Percentiles rank a stretch among this genome's conserved stretches.
Conservation (phyloP, 2,888 invertebrate species). For the Watsonalla cultraria region DNA sequence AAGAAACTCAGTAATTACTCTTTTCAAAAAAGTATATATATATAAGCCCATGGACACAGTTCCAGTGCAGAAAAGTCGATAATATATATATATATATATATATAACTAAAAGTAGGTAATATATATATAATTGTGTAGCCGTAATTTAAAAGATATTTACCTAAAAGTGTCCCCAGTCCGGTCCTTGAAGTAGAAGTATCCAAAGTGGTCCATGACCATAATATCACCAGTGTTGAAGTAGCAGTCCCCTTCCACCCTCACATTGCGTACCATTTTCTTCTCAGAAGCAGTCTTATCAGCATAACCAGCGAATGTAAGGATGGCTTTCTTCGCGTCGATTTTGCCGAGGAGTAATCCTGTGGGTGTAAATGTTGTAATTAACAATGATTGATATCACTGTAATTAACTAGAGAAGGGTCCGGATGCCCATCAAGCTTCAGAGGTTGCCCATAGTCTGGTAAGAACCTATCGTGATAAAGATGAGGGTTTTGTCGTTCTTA, state of each 20-base stretch:
- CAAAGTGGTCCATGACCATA: conserved; percentile 92
- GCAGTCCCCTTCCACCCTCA: conserved; percentile 89
- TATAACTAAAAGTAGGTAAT: too few species aligned
- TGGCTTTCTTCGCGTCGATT: conserved; percentile 70
- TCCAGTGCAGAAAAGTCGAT: too few species aligned
- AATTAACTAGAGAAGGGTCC: too few species aligned
- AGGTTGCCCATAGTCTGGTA: too few species aligned
- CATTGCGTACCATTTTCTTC: conserved; percentile 90
- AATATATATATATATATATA: too few species aligned
- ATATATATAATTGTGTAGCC: too few species aligned
- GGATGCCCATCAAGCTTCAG: too few species aligned
- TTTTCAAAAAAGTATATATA: too few species aligned
- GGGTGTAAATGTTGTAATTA: conserved; percentile 6
- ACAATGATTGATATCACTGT: background rate
- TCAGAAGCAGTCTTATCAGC: conserved; percentile 84
- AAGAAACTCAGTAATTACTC: too few species aligned
- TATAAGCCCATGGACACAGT: too few species aligned
- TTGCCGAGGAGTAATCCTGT: conserved; percentile 86
- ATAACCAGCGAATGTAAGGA: conserved; percentile 68
- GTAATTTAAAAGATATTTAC: conserved; percentile 27
- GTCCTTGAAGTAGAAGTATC: conserved; percentile 96
- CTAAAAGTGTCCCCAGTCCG: conserved; percentile 89
- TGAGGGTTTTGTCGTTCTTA: too few species aligned
- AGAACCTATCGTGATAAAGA: too few species aligned
- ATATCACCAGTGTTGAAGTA: conserved; percentile 96